These are phyloP conservation scores for Plusia festucae DNA, from an alignment of 2,888 invertebrate species.

Conservation along the genomic window DNA sequence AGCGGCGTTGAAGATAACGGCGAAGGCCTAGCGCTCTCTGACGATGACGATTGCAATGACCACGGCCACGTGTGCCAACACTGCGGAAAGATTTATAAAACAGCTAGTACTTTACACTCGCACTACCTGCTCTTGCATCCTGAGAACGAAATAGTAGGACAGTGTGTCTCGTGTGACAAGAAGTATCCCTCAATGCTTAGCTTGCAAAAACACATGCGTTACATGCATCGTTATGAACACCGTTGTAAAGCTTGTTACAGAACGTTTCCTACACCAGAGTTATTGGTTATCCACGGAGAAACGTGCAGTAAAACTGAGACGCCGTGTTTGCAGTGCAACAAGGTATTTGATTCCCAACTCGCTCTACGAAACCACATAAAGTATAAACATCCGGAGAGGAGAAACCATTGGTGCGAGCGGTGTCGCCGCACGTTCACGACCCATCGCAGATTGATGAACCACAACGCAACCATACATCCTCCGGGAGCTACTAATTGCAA, in stretches of 20 bases:
- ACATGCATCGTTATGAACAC: slow-evolving; percentile 73
- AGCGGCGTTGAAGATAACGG: slow-evolving; percentile 37
- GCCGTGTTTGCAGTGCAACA: slow-evolving; percentile 70
- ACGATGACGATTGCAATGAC: slow-evolving; percentile 27
- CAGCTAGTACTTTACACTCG: slow-evolving; percentile 67
- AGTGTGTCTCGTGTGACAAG: slow-evolving; percentile 73
- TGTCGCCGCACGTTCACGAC: slow-evolving; percentile 73
- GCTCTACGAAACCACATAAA: slow-evolving; percentile 74
- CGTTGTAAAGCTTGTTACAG: slow-evolving; percentile 75
- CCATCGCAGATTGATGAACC: slow-evolving; percentile 68
- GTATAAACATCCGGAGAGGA: slow-evolving; percentile 73
- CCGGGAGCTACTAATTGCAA: slow-evolving; percentile 65
- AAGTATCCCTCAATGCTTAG: slow-evolving; percentile 75
- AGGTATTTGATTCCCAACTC: slow-evolving; percentile 68
- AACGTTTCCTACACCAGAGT: slow-evolving; percentile 64
- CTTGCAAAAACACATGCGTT: slow-evolving; percentile 74
- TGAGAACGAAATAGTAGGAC: slow-evolving; percentile 58
- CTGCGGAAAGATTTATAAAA: slow-evolving; percentile 79
- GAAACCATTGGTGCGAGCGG: slow-evolving; percentile 65
- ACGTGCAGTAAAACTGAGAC: slow-evolving; percentile 66
- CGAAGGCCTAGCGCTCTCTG: slow-evolving; percentile 26
- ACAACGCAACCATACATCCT: slow-evolving; percentile 69
- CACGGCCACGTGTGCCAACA: slow-evolving; percentile 78
- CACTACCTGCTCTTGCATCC: slow-evolving; percentile 77
- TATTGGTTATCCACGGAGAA: slow-evolving; percentile 62